Evolutionary conservation across 1,140 invertebrate genomes (phyloP), one percentile per base, ranked within the genome.

Genomic region (Brachionus calyciflorus): DNA sequence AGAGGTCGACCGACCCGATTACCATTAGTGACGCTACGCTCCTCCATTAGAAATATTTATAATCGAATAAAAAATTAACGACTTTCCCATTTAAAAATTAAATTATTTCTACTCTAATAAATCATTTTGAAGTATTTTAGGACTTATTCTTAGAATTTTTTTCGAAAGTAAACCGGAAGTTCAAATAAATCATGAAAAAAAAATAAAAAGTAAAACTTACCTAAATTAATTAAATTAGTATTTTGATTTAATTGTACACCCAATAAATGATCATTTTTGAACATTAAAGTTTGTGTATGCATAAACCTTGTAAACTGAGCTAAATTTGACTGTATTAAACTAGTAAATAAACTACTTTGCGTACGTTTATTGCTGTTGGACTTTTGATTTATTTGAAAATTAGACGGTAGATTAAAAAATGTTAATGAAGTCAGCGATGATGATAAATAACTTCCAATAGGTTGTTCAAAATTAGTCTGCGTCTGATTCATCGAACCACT

Each of bases 301-400:
- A 73, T 73, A 51, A 51, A 73, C 21, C 40, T 49, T 21, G 46
- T 73, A 41, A 73, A 73, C 14, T 73, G 46, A 12, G 46, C 30
- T 51, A 37, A 37, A 73, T 49, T 49, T 9, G 28, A 51, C 4
- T 21, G 37, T 9, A 73, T 73, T 49, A 51, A 19, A 21, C 19
- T 73, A 1, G 24, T 51, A 24, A 51, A 30, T 33, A 73, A 40
- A 30, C 46, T 73, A 21, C 46, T 28, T 30, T 51, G 69, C 24
- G 6, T 4, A 2, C 69, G 46, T 12, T 55, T 49, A 7, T 17
- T 12, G n/a, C 7, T 37, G 44, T 19, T 65, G 14, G 21, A 44
- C 17, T 7, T 2, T 5, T 24, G 12, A 24, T 65, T 65, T 10
- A 44, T 44, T 44, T 19, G 60, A 10, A 44, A 24, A 44, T 24